Base-by-base conservation (phyloP, 2,888 invertebrate genomes). In the Tethea ocularis region DNA sequence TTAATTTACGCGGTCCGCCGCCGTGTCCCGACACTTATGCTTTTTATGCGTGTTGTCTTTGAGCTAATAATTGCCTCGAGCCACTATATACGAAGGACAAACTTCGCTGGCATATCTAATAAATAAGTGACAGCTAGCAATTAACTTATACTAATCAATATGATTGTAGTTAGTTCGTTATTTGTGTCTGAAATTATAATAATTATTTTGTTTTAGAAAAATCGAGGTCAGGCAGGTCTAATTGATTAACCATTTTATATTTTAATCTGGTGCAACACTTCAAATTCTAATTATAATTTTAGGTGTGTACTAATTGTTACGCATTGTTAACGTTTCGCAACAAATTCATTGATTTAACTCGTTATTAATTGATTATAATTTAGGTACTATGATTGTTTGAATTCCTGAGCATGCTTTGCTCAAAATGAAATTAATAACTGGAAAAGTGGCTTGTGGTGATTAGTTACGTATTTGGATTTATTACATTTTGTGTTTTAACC, bases 1-100 rank as follows among this genome's bases (percentile, higher is more conserved):
- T 89, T 88, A 91, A 90, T 92, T 92, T 93, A 93, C 90, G 91
- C 83, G 84, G 84, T 80, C 80, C 74, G 85, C 84, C 79, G 81
- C 80, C 81, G 80, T 74, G 72, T 76, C 75, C 78, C 84, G 91
- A 90, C 91, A 89, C 90, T 89, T 88, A 90, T 87, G 90, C 86
- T 87, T 83, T 92, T 92, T 92, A 92, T 89, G 91, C 80, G 85
- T 91, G 91, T 91, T 91, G 87, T 89, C 88, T 89, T 88, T 86
- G 86, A 86, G 84, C 88, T 86, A 91, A 91, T 89, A 91, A 88
- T 87, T 83, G 85, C 84, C 78, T 75, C 75, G 75, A 72, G 82
- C 77, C 67, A 76, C 75, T 75, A 46, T 20, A 77, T 77, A 72
- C 61, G 76, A 73, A 82, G 84, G 81, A 78, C 84, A 68, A 75